phyloP scores from a whole-genome alignment of 2,797 vertebrate species.

The Chelmon rostratus region DNA sequence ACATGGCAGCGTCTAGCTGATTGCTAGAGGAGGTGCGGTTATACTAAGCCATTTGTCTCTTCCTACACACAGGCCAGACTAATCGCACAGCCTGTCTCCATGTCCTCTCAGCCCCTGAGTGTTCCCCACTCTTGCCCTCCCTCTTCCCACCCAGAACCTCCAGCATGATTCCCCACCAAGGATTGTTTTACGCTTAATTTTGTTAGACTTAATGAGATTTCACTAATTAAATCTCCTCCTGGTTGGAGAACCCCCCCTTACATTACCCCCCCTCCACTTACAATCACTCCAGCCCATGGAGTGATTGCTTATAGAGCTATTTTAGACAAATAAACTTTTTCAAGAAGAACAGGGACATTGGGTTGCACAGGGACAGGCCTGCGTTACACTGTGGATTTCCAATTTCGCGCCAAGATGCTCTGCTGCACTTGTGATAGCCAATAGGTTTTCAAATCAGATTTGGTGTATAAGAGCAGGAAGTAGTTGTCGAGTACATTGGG shows the following conservation, averaged over 20 bases:
- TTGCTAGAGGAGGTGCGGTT: slow-evolving; percentile 72
- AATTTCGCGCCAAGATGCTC: slow-evolving; percentile 72
- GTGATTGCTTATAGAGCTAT: slow-evolving; percentile 88
- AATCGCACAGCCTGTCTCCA: slow-evolving; percentile 66
- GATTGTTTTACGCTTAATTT: slow-evolving; percentile 99
- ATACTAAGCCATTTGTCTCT: slow-evolving; percentile 71
- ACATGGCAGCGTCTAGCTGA: slow-evolving; percentile 68
- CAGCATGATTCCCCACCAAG: slow-evolving; percentile 89
- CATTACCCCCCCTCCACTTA: slow-evolving; percentile 79
- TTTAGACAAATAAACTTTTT: slow-evolving; percentile 91
- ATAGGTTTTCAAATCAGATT: slow-evolving; percentile 64
- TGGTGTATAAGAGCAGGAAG: slow-evolving; percentile 47
- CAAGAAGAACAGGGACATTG: slow-evolving; percentile 65
- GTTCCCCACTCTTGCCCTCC: slow-evolving; percentile 41
- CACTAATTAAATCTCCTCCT: slow-evolving; percentile 98
- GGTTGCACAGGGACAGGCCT: slow-evolving; percentile 56
- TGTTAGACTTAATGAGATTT: slow-evolving; percentile 99
- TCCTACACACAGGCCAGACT: slow-evolving; percentile 59
- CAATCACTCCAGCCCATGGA: slow-evolving; percentile 87
- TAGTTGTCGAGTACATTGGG: slow-evolving; percentile 41
- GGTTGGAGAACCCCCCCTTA: slow-evolving; percentile 85
- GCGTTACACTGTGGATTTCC: slow-evolving; percentile 60
- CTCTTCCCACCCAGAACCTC: slow-evolving; percentile 62
- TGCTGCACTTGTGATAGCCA: slow-evolving; percentile 65
- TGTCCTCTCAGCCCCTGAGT: slow-evolving; percentile 57